phyloP scores from a whole-genome alignment of 2,113 vertebrate species.

The Stegostoma tigrinum region DNA sequence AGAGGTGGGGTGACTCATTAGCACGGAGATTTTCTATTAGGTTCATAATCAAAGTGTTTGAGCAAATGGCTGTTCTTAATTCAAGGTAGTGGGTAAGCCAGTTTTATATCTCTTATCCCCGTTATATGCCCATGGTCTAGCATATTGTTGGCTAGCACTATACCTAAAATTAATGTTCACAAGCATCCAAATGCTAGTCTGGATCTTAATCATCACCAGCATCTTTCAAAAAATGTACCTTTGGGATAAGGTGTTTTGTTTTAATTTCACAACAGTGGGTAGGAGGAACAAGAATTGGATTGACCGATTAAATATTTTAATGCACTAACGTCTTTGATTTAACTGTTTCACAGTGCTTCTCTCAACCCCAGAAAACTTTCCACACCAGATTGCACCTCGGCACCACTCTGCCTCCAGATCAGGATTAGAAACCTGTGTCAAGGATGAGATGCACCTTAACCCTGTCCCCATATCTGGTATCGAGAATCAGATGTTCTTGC shows the following conservation, averaged over 20 bases:
- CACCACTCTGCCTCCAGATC: neutral
- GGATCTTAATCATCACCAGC: neutral
- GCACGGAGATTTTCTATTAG: neutral
- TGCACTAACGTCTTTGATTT: neutral
- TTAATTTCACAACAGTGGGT: neutral
- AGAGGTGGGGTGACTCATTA: neutral
- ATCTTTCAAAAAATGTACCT: neutral
- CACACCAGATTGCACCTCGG: neutral
- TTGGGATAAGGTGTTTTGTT: neutral
- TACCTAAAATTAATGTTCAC: neutral
- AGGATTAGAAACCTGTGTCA: neutral
- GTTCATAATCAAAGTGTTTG: neutral
- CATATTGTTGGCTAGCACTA: neutral
- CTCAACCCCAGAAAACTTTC: neutral
- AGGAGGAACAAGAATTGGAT: neutral
- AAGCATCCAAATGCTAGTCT: neutral
- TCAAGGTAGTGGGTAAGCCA: neutral
- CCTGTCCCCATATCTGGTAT: neutral
- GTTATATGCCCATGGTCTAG: neutral
- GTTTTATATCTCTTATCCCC: neutral
- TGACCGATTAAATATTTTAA: neutral
- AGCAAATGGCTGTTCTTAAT: neutral
- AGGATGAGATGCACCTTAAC: neutral
- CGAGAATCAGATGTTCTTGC: neutral
- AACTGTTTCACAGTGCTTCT: neutral